phyloP scores from a whole-genome alignment of 2,797 vertebrate genomes.

The Neolamprologus multifasciatus region DNA sequence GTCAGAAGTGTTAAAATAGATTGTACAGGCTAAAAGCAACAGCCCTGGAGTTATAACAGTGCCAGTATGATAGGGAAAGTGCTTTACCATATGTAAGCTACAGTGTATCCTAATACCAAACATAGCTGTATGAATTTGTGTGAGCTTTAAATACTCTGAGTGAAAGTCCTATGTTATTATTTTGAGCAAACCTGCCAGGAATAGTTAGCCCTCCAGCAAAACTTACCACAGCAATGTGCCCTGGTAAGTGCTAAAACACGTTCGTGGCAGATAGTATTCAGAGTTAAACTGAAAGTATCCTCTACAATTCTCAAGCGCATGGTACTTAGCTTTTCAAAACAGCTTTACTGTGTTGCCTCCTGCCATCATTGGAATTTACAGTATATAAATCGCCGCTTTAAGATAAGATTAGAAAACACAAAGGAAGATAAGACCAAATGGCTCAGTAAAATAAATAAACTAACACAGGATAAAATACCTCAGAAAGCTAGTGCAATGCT shows the following conservation, averaged over 20 bases:
- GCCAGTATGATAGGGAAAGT: background rate
- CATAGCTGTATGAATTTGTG: background rate
- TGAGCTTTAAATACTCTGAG: background rate
- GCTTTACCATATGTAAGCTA: background rate
- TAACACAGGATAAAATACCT: background rate
- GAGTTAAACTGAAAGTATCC: background rate
- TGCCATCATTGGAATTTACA: background rate
- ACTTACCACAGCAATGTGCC: background rate
- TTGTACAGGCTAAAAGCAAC: background rate
- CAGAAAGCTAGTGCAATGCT: background rate
- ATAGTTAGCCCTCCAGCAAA: background rate
- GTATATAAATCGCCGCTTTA: background rate
- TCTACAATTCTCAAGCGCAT: background rate
- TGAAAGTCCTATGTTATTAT: background rate
- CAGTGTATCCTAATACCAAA: background rate
- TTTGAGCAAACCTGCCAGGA: background rate
- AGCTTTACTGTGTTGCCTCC: background rate
- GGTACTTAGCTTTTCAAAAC: background rate
- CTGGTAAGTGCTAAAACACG: background rate
- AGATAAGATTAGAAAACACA: background rate
- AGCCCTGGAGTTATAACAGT: background rate
- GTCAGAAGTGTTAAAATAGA: background rate
- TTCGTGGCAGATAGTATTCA: background rate
- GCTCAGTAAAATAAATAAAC: background rate
- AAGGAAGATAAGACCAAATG: background rate